A percentile compares a stretch with the other conserved stretches of the same genome.
Conservation (phyloP, 2,113 vertebrate genomes). For the Hemichromis elongatus region DNA sequence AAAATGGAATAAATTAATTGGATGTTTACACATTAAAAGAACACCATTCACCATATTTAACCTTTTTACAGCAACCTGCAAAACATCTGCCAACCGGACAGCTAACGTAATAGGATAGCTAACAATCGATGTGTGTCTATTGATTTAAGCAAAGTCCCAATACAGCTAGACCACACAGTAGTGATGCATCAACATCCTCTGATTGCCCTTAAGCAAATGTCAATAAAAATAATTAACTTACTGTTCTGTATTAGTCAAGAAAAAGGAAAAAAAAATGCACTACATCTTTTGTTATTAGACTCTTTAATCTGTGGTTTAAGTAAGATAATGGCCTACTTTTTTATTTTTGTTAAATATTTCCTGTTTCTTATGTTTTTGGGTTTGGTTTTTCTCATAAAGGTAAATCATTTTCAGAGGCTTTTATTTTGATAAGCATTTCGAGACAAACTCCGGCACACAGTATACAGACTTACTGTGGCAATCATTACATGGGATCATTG, state of each 20-base stretch:
- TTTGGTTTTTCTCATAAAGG: neutral
- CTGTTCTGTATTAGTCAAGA: neutral
- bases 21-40: neutral
- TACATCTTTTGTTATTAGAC: neutral
- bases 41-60: neutral
- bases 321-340: neutral
- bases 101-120: constrained; percentile 39
- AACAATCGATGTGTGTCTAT: constrained; percentile 48
- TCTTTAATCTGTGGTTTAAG: neutral
- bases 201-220: constrained; percentile 48
- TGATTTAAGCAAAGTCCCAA: constrained; percentile 44
- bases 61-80: neutral
- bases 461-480: neutral
- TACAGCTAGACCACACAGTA: constrained; percentile 39
- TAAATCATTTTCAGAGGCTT: neutral
- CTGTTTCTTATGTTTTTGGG: neutral
- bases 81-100: constrained; percentile 6
- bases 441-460: neutral
- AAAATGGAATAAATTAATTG: neutral
- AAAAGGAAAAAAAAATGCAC: neutral
- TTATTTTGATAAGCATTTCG: neutral
- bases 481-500: neutral
- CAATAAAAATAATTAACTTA: constrained; percentile 54
- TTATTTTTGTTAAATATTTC: neutral
- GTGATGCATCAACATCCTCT: constrained; percentile 47